Evolutionary conservation across 2,888 invertebrate genomes (phyloP).

Genomic region (Nephrotoma flavescens): DNA sequence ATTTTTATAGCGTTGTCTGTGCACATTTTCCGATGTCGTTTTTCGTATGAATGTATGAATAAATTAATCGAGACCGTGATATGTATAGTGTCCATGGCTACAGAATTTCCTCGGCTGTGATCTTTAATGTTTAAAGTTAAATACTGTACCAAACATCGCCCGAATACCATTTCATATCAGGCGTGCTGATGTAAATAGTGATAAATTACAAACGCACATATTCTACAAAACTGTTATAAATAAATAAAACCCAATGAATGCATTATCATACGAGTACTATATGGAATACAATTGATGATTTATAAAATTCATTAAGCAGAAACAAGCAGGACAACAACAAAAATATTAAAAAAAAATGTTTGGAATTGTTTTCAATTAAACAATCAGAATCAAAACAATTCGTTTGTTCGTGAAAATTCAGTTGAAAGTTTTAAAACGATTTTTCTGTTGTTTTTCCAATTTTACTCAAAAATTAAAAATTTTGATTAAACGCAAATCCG

Average conservation of each 20-base stretch:
- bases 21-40: no score
- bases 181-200: no score
- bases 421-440: neutral
- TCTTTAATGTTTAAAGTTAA: no score
- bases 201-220: no score
- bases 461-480: neutral
- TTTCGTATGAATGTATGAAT: no score
- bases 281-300: neutral
- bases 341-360: neutral
- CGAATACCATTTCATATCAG: no score
- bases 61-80: accelerated
- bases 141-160: no score
- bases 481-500: neutral
- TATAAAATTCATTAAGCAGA: neutral
- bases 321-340: neutral
- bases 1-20: no score
- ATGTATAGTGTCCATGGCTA: no score
- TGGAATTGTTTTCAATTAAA: neutral
- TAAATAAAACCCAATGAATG: neutral
- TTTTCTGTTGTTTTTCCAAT: neutral
- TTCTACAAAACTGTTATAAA: neutral
- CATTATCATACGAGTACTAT: neutral
- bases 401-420: neutral
- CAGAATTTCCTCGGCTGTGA: no score
- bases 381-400: neutral